These are phyloP conservation scores for Vanessa tameamea DNA, from an alignment of 1,140 invertebrate species.

Conservation along the genomic window DNA sequence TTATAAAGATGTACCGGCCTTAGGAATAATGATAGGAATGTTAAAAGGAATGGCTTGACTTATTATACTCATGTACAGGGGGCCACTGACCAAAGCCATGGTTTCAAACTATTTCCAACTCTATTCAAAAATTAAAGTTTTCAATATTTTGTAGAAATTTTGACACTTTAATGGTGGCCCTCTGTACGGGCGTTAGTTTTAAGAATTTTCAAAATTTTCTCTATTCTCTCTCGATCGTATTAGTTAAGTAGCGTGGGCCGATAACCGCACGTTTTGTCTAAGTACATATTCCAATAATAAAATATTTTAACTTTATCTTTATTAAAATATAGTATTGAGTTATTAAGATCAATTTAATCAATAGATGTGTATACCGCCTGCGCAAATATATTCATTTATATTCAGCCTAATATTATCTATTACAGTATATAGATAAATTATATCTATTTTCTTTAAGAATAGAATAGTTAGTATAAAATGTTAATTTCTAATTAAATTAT, in stretches of 20 bases:
- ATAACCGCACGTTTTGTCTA: constrained; percentile 44
- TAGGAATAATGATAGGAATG: constrained; percentile 71
- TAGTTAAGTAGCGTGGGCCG: constrained; percentile 64
- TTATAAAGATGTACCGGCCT: constrained; percentile 68
- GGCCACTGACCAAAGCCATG: constrained; percentile 23
- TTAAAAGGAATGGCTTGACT: constrained; percentile 65
- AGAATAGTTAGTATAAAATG: constrained; percentile 68
- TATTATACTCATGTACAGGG: constrained; percentile 55
- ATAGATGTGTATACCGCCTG: constrained; percentile 69
- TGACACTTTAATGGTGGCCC: constrained; percentile 24
- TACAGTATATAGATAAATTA: constrained; percentile 56
- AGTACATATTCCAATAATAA: constrained; percentile 62
- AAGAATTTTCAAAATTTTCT: constrained; percentile 75
- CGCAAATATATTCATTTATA: constrained; percentile 64
- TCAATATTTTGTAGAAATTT: constrained; percentile 11
- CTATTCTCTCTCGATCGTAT: constrained; percentile 74
- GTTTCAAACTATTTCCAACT: constrained; percentile 10
- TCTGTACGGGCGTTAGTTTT: constrained; percentile 52
- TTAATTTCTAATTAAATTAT: constrained; percentile 79
- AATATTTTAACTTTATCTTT: constrained; percentile 46
- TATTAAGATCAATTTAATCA: constrained; percentile 47
- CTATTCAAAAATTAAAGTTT: constrained; percentile 12
- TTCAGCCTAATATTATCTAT: constrained; percentile 65
- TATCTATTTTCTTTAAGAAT: constrained; percentile 74
- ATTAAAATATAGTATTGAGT: constrained; percentile 34